Evolutionary conservation across 2,888 invertebrate genomes (phyloP).

Genomic region (Melinaea marsaeus): DNA sequence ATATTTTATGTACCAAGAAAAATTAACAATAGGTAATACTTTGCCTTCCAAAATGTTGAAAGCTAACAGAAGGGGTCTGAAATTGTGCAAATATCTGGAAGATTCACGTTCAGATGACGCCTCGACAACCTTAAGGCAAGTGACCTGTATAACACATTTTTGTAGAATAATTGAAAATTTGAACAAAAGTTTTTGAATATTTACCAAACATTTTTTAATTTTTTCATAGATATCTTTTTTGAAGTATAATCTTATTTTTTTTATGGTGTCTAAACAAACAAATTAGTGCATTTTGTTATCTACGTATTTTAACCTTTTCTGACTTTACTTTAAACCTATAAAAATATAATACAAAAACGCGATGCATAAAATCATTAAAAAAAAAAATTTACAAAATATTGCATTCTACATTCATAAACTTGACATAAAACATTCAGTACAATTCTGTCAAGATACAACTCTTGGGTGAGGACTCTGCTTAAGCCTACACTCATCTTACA

Average conservation of each 20-base stretch:
- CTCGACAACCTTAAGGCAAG: conserved; percentile 13
- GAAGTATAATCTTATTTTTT: too few relatives aligned
- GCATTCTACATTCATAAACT: conserved; percentile 2
- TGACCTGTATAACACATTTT: conserved; percentile 17
- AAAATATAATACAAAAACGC: neutral
- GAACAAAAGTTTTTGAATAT: neutral
- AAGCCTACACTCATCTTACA: conserved; percentile 19
- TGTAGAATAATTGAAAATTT: conserved; percentile 11
- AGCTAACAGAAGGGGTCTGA: conserved; percentile 11
- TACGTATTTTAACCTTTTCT: too few relatives aligned
- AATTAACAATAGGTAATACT: too few relatives aligned
- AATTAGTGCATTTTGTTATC: too few relatives aligned
- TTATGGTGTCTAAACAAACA: too few relatives aligned
- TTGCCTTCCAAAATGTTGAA: conserved; percentile 9
- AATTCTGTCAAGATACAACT: conserved; percentile 3
- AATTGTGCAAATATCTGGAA: conserved; percentile 25
- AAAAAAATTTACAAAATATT: neutral
- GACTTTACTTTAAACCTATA: neutral
- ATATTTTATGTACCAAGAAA: too few relatives aligned
- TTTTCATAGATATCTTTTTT: too few relatives aligned
- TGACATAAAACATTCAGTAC: conserved; percentile 1
- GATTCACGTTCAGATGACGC: conserved; percentile 16
- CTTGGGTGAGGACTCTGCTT: conserved; percentile 1
- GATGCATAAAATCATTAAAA: neutral
- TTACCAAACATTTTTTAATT: too few relatives aligned